These are phyloP conservation scores for Agrochola litura DNA, from an alignment of 2,888 invertebrate genomes.

Conservation along the genomic window DNA sequence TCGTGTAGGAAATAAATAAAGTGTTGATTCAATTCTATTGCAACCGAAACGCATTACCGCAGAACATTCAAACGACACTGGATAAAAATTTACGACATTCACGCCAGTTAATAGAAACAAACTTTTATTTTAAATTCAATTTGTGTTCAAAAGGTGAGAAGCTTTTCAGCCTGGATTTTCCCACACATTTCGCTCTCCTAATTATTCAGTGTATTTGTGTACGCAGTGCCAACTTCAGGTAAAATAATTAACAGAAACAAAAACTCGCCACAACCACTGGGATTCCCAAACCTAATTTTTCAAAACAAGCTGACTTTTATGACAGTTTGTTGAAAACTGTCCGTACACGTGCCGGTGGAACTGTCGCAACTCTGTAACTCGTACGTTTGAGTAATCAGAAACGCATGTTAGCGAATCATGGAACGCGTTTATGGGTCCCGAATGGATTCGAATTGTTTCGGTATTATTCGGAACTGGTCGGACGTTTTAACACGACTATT, in stretches of 20 bases:
- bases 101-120: background rate
- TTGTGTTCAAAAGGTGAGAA: background rate
- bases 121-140: constrained; percentile 12
- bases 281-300: constrained; percentile 39
- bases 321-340: constrained; percentile 38
- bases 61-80: background rate
- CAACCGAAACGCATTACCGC: constrained; percentile 12
- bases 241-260: constrained; percentile 45
- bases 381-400: constrained; percentile 48
- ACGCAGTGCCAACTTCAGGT: background rate
- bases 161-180: background rate
- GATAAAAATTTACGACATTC: constrained; percentile 13
- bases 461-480: constrained; percentile 27
- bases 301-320: constrained; percentile 44
- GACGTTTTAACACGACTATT: constrained; percentile 16
- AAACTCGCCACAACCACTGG: constrained; percentile 29
- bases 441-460: constrained; percentile 23
- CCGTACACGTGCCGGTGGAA: constrained; percentile 20
- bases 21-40: constrained; percentile 22
- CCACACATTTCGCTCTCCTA: background rate
- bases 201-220: constrained; percentile 15
- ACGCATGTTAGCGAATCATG: constrained; percentile 32
- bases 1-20: constrained; percentile 2
- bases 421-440: constrained; percentile 30
- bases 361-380: constrained; percentile 21